Base-by-base conservation (phyloP, 2,888 invertebrate species). In the Tinea semifulvella region DNA sequence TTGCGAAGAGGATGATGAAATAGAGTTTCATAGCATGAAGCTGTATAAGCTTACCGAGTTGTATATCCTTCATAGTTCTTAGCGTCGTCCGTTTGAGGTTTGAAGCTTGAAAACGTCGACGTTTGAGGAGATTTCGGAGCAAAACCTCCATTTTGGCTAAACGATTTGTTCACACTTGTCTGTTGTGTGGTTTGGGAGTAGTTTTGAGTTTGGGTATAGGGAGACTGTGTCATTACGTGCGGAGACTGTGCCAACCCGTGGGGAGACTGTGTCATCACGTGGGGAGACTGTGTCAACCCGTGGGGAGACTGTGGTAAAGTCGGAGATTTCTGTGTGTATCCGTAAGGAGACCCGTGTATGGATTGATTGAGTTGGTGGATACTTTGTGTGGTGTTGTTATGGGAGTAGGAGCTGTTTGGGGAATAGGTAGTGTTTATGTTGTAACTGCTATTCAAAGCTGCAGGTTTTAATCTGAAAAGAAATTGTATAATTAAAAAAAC, bases 61-160 rank as follows among this genome's bases (percentile, higher is more conserved):
- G 87, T 87, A 56, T 85, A 88, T 44, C 87, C 87, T 56, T 88
- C 87, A 56, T 88, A 88, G 51, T 77, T 85, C 55, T 81, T 81
- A 35, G 76, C 77, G 2, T 48, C 47, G 16, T 75, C 79, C 28
- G 74, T 71, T 18, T 70, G 65, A 0, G 82, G 76, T 42, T 79
- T 51, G 52, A 79, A 80, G 54, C 80, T 79, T 0, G 71, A 67
- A 59, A 79, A 80, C 0, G 74, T 71, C 0, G 77, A 77, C 42
- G 70, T 72, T 44, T 63, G 68, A 0, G 69, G 62, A 18, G 68
- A 68, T 48, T 65, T 61, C 40, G 40, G 40, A 2, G 13, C 20
- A n/a, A 22, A 22, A 2, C 13, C 14, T n/a, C 40, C 40, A 11
- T 68, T 67, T 47, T 71, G 71, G 0, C 70, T 69, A 14, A 14